Base-by-base conservation (phyloP, 2,113 vertebrate species). In the Pleuronectes platessa region DNA sequence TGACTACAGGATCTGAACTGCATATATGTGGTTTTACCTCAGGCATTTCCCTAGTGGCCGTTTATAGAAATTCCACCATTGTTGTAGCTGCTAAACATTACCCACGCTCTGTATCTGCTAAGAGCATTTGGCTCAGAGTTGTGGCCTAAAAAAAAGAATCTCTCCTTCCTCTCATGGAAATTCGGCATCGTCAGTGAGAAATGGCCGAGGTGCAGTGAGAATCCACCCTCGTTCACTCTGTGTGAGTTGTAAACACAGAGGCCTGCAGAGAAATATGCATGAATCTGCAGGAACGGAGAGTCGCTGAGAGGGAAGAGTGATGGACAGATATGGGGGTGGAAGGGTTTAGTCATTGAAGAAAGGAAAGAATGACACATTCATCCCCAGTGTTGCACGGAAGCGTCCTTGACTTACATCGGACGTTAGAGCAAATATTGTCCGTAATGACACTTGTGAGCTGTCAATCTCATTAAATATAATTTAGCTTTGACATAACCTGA, bases 91-190 rank as follows among this genome's bases (percentile, higher is more conserved):
- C 61, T 55, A 15, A 45, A 74, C 15, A 9, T 66, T 26, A 17
- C 17, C 60, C 1, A 8, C 24, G 31, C 15, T 69, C 65, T 73
- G 55, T 27, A 11, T 65, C 40, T 37, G 24, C n/a, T 27, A 45
- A 67, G 56, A 47, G 23, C 61, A 68, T 86, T 76, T 69, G 64
- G 64, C 68, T 72, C 59, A 20, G 12, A 8, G 27, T 59, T 23
- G 45, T 51, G 11, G 20, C 18, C 40, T 42, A 42, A 42, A 70
- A 71, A 53, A 6, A 37, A 70, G 64, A 53, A 51, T 18, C 40
- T 62, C 60, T 5, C 35, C 55, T 42, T 62, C 40, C 58, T 75
- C 40, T 68, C 56, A 64, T 23, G 66, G 67, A 73, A 81, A 69
- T 49, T 80, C 24, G 4, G 68, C 51, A 15, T 56, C 49, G 61